phyloP scores from a whole-genome alignment of 1,140 invertebrate species.

The Ceratina australensis region DNA sequence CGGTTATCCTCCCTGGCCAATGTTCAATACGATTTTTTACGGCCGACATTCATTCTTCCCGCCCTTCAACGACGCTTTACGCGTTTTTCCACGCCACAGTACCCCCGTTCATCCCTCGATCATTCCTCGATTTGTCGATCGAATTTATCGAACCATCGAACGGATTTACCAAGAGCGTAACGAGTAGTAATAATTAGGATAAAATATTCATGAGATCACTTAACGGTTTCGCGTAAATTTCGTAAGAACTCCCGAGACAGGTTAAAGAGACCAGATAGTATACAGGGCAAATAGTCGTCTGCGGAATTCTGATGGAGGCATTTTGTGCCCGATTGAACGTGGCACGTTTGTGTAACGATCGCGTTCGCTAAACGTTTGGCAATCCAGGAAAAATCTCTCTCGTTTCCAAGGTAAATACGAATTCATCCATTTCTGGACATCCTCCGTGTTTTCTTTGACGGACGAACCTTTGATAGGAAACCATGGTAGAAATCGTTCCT shows the following conservation, averaged over 20 bases:
- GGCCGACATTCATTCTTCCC: slow-evolving; percentile 10
- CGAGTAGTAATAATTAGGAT: too few species aligned
- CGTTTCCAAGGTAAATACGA: slow-evolving; percentile 23
- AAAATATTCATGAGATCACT: too few species aligned
- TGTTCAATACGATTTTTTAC: slow-evolving; percentile 9
- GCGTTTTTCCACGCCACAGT: background rate
- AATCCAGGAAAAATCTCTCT: slow-evolving; percentile 2
- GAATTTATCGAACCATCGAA: too few species aligned
- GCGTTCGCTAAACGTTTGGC: slow-evolving; percentile 59
- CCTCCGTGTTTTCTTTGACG: background rate
- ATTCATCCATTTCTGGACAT: slow-evolving; percentile 29
- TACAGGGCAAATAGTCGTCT: slow-evolving; percentile 1
- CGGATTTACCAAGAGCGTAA: too few species aligned
- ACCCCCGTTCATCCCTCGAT: too few species aligned
- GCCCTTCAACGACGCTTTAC: background rate
- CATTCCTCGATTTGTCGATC: too few species aligned
- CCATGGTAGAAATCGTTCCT: background rate
- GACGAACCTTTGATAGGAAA: slow-evolving; percentile 38
- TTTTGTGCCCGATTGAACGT: slow-evolving; percentile 22
- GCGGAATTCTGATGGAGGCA: slow-evolving; percentile 1
- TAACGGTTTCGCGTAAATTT: too few species aligned
- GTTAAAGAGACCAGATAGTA: too few species aligned
- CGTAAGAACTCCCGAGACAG: too few species aligned
- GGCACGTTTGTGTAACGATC: slow-evolving; percentile 47
- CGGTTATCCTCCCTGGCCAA: background rate